Percentiles rank a stretch among this genome's conserved stretches.
phyloP scores from a whole-genome alignment of 2,113 vertebrate genomes.

The Danionella cerebrum region DNA sequence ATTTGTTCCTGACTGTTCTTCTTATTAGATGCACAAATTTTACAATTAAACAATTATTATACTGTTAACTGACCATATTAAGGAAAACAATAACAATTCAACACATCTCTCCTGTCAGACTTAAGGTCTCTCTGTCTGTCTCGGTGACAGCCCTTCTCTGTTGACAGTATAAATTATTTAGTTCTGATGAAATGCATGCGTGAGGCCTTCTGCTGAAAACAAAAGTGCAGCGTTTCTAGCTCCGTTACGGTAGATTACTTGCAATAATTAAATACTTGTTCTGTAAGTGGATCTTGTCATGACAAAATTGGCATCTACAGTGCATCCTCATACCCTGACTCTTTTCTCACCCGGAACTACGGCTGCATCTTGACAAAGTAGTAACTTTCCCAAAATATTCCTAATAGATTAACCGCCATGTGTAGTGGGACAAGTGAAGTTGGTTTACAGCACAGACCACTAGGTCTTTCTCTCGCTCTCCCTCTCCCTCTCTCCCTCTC shows the following conservation, averaged over 20 bases:
- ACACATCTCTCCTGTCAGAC: background rate
- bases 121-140: background rate
- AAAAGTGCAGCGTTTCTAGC: background rate
- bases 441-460: background rate
- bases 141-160: background rate
- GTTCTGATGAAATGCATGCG: background rate
- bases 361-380: background rate
- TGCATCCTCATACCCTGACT: background rate
- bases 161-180: background rate
- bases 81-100: no score
- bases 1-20: no score
- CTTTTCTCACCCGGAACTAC: background rate
- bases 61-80: no score
- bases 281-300: conserved; percentile 2
- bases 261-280: background rate
- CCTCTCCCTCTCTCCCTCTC: no score
- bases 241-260: background rate
- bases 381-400: background rate
- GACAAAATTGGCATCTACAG: background rate
- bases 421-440: conserved; percentile 8
- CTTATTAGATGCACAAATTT: no score
- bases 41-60: no score
- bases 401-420: background rate
- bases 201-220: background rate
- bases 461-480: no score